phyloP scores from a whole-genome alignment of 2,888 invertebrate species.

The Sarcophaga subvicina region DNA sequence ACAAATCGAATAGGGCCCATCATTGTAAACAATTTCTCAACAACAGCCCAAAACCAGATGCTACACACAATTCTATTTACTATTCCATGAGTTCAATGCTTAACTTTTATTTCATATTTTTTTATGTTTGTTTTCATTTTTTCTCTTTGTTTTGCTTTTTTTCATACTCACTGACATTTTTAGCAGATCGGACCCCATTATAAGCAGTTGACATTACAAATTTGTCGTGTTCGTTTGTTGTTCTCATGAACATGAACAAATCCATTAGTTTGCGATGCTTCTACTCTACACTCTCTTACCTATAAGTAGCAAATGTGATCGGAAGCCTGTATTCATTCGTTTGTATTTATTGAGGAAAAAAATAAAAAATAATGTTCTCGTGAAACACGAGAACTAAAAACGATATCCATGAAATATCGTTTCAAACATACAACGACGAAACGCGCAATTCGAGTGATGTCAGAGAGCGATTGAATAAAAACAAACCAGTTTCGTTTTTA shows the following conservation, averaged over 20 bases:
- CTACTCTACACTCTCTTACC: background rate
- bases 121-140: slow-evolving; percentile 15
- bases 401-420: background rate
- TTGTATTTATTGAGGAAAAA: background rate
- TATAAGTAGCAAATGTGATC: background rate
- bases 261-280: background rate
- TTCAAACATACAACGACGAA: background rate
- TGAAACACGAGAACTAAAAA: background rate
- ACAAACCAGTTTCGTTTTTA: slow-evolving; percentile 39
- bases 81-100: slow-evolving; percentile 26
- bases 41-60: slow-evolving; percentile 47
- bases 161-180: slow-evolving; percentile 26
- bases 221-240: slow-evolving; percentile 30
- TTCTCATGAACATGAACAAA: slow-evolving; percentile 23
- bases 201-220: slow-evolving; percentile 48
- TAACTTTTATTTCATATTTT: background rate
- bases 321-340: background rate
- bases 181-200: background rate
- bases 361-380: slow-evolving; percentile 17
- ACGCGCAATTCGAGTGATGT: slow-evolving; percentile 35
- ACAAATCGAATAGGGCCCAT: slow-evolving; percentile 37
- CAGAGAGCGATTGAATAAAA: slow-evolving; percentile 45
- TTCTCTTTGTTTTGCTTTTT: slow-evolving; percentile 6
- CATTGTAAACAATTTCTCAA: slow-evolving; percentile 39
- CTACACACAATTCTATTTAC: slow-evolving; percentile 47